Base-by-base conservation (phyloP, 2,113 vertebrate species). In the Anser brachyrhynchus region DNA sequence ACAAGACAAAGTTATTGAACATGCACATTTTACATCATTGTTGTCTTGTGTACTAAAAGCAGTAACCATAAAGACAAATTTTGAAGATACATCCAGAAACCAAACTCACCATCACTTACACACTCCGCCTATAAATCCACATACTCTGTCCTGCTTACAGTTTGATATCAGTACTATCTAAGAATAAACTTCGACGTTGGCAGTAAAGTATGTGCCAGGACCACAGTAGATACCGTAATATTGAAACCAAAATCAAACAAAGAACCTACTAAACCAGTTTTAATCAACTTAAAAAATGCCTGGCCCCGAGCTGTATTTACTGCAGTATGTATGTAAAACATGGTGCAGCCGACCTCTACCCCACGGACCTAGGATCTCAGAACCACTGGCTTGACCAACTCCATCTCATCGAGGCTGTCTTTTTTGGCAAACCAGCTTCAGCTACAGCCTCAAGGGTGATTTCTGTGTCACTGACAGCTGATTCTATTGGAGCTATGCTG, bases 1-100 rank as follows among this genome's bases (percentile, higher is more conserved):
- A 89, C 84, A 79, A 64, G 86, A 83, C 70, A 95, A 76, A 78
- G 94, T 97, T 97, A 96, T 73, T 7, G 2, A 96, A 84, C n/a
- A 61, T 0, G 0, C 67, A 67, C 29, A 79, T 85, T 90, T 89
- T 84, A 92, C 87, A 81, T 87, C 9, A 4, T 18, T 62, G 66
- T 35, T 87, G 70, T 88, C 74, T 92, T 83, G 73, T 65, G 44
- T 70, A 84, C 46, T 91, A 89, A 84, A 84, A 90, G 52, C 64
- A 75, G n/a, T 76, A 95, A 84, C 59, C 33, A 64, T 15, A 51
- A 92, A 80, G 52, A 66, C 41, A 89, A 78, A 93, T 94, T 95
- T 51, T 83, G 91, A 92, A 83, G 83, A 69, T 41, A 84, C 7
- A 54, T 67, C 72, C 84, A 65, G 77, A 81, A 92, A 78, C 57